Conservation (phyloP, 1,140 invertebrate genomes). For the Leptopilina boulardi region DNA sequence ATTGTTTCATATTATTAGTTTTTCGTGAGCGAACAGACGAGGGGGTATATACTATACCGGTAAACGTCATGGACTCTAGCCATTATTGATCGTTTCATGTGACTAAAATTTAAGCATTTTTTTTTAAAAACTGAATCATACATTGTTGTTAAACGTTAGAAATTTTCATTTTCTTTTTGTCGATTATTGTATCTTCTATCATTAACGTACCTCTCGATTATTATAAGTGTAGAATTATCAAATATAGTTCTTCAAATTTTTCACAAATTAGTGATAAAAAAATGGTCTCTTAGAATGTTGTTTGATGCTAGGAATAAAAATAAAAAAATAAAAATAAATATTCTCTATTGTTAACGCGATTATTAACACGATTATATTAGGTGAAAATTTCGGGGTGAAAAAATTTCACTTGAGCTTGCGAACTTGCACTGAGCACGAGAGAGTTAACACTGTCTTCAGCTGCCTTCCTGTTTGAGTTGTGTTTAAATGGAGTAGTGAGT, state of each 20-base stretch:
- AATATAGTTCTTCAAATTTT: too few species aligned
- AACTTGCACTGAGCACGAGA: constrained; percentile 23
- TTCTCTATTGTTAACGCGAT: neutral
- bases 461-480: constrained; percentile 13
- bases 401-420: constrained; percentile 23
- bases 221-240: too few species aligned
- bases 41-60: constrained; percentile 6
- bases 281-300: too few species aligned
- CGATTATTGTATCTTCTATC: too few species aligned
- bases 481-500: constrained; percentile 8
- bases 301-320: too few species aligned
- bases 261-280: too few species aligned
- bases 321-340: neutral
- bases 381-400: neutral
- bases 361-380: neutral
- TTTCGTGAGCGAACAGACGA: neutral
- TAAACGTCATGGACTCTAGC: constrained; percentile 19
- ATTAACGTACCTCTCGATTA: too few species aligned
- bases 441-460: constrained; percentile 23
- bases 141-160: neutral
- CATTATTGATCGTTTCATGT: neutral
- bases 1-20: neutral
- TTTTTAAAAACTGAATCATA: neutral
- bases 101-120: neutral
- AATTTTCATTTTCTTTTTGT: neutral